These are phyloP conservation scores for Poeciliopsis occidentalis DNA, from an alignment of 2,113 vertebrate genomes.

Conservation along the genomic window DNA sequence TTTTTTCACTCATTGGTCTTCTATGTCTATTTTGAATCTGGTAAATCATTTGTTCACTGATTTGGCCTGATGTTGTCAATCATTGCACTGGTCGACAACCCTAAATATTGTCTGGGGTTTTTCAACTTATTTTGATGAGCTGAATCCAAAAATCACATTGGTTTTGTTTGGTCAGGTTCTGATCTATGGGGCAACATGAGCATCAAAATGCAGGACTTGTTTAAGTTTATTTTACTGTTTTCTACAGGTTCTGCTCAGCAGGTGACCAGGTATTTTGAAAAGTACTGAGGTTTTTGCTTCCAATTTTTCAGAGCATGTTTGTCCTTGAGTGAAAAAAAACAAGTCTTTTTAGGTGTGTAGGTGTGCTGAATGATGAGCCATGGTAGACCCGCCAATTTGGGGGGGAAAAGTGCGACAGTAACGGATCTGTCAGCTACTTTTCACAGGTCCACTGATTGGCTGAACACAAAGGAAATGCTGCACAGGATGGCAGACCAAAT, in stretches of 20 bases:
- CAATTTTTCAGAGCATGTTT: background rate
- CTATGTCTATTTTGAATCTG: background rate
- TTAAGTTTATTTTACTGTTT: background rate
- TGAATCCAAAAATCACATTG: no score
- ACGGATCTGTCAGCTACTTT: background rate
- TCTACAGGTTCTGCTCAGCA: background rate
- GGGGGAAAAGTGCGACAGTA: conserved; percentile 7
- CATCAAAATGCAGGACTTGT: no score
- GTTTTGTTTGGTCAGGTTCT: no score
- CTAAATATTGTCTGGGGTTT: no score
- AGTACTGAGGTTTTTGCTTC: background rate
- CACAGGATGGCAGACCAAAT: conserved; percentile 4
- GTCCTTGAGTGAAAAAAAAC: background rate
- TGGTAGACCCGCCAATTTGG: conserved; percentile 2
- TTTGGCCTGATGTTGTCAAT: background rate
- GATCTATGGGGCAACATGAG: no score
- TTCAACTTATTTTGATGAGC: no score
- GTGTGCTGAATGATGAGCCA: conserved; percentile 6
- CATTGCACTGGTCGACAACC: no score
- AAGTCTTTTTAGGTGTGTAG: background rate
- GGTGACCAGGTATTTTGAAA: background rate
- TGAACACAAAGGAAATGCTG: conserved; percentile 15
- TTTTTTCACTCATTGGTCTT: no score
- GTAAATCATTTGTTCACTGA: background rate
- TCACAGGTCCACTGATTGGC: conserved; percentile 10